phyloP scores from a whole-genome alignment of 2,113 vertebrate species.

The Amia ocellicauda region DNA sequence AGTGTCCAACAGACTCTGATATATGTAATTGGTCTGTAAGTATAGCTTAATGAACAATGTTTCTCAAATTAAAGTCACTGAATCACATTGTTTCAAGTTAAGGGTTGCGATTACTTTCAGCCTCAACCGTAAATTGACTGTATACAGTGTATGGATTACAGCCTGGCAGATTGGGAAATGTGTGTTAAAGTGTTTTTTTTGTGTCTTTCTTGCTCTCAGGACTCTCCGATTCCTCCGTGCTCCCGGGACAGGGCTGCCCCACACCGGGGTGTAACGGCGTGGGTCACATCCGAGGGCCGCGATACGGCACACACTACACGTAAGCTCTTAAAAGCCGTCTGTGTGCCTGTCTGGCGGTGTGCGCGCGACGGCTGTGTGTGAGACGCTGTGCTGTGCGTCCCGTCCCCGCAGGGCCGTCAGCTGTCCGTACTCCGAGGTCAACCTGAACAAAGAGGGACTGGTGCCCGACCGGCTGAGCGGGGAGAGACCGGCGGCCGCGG shows the following conservation, averaged over 20 bases:
- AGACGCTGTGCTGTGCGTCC: neutral
- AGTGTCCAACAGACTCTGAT: no score
- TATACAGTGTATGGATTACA: no score
- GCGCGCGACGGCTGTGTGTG: slow-evolving; percentile 5
- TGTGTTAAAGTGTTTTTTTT: no score
- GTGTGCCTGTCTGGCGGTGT: neutral
- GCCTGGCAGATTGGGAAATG: no score
- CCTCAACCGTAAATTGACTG: no score
- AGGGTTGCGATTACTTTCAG: no score
- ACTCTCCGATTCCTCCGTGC: slow-evolving; percentile 45
- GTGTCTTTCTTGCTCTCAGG: no score
- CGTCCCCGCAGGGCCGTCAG: slow-evolving; percentile 67
- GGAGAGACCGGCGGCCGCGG: slow-evolving; percentile 58
- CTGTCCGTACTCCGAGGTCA: slow-evolving; percentile 82
- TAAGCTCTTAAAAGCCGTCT: slow-evolving; percentile 43
- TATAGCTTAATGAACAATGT: no score
- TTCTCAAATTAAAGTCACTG: no score
- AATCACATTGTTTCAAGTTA: no score
- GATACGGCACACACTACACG: slow-evolving; percentile 86
- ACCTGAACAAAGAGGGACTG: slow-evolving; percentile 74
- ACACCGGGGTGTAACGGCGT: slow-evolving; percentile 82
- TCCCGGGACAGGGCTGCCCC: slow-evolving; percentile 77
- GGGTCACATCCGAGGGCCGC: slow-evolving; percentile 79
- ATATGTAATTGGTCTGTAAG: no score
- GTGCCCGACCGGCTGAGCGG: slow-evolving; percentile 78